Evolutionary conservation across 37 sponge, comb jelly and placozoan genomes (phyloP), one percentile per base, ranked within the genome.

Genomic region (Petrosia ficiformis): DNA sequence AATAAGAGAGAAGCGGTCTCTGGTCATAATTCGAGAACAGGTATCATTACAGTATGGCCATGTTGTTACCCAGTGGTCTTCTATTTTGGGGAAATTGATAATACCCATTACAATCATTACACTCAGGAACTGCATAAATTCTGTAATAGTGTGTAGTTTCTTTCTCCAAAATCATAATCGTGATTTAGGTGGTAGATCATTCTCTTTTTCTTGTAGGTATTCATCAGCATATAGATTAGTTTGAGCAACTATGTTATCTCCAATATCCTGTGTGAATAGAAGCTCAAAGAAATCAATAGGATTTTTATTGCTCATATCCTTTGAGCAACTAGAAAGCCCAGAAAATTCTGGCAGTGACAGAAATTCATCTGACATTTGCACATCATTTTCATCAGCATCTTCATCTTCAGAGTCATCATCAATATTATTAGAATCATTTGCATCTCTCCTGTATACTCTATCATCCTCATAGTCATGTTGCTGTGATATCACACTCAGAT

Each of bases 151-250:
- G 31, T 29, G 28, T 4, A 4, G 63, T n/a, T n/a, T n/a, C n/a
- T n/a, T n/a, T 60, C 31, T 60, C 65, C 65, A 64, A 34, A 34
- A 31, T 64, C 6, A 34, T 64, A 64, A 31, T 64, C 65, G 32
- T 64, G 65, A 64, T 35, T 35, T 35, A 11, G 6, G 32, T 64
- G 33, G 32, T 31, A 64, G 28, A 32, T 60, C 63, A 60, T 60
- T 29, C 31, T 2, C n/a, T n/a, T n/a, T n/a, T n/a, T n/a, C 31
- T 60, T 29, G 2, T 60, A 60, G 28, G 63, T 32, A 60, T 31
- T 60, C 31, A 60, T 60, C 63, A 32, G 63, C 63, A 10, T 64
- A 22, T 14, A 64, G 65, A 64, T 64, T 64, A 34, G 65, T 64
- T 64, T 64, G 65, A 34, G 33, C 35, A 14, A 64, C 65, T 64